These are phyloP conservation scores for Typhlomys cinereus DNA, from an alignment of 2,113 vertebrate genomes.

Conservation along the genomic window DNA sequence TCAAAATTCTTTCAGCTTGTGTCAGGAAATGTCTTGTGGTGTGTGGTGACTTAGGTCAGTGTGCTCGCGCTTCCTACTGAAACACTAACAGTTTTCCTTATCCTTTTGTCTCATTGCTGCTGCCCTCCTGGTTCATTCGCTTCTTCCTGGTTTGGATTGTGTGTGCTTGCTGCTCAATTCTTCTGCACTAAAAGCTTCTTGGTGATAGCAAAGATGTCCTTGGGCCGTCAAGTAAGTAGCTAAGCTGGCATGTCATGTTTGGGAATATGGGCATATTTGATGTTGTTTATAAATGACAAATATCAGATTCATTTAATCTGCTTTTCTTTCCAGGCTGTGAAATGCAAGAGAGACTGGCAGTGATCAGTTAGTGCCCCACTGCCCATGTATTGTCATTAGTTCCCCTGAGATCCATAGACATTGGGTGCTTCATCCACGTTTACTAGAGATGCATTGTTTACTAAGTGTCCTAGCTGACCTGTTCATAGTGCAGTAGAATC, in stretches of 20 bases:
- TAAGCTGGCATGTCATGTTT: constrained; percentile 68
- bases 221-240: constrained; percentile 90
- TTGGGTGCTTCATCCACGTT: background rate
- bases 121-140: constrained; percentile 81
- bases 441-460: constrained; percentile 16
- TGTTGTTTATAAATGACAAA: constrained; percentile 42
- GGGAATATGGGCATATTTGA: constrained; percentile 2
- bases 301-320: constrained; percentile 20
- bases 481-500: background rate
- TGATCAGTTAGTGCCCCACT: background rate
- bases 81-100: constrained; percentile 87
- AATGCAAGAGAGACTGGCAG: constrained; percentile 24
- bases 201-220: constrained; percentile 90
- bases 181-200: constrained; percentile 86
- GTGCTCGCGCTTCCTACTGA: constrained; percentile 82
- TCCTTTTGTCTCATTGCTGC: constrained; percentile 82
- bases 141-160: constrained; percentile 86
- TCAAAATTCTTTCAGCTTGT: background rate
- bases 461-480: background rate
- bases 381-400: background rate
- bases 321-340: constrained; percentile 45
- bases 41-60: constrained; percentile 60
- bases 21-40: constrained; percentile 26
- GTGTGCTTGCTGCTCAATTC: constrained; percentile 85
- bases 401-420: background rate